These are phyloP conservation scores for Charaxes varanes DNA, from an alignment of 1,140 invertebrate species.

Conservation along the genomic window DNA sequence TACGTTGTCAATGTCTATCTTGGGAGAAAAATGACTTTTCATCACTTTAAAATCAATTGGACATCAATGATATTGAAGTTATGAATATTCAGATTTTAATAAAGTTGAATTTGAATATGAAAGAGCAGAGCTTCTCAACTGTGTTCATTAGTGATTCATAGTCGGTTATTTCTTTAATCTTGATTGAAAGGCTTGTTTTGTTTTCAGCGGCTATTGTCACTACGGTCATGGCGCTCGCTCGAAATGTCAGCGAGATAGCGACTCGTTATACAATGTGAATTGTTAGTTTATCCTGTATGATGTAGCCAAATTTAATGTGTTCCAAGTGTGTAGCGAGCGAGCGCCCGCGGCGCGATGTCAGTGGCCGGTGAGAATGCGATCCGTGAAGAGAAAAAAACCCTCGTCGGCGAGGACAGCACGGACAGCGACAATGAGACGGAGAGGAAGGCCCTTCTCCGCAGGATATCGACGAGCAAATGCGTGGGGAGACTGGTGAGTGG, in stretches of 20 bases:
- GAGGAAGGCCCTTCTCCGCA: constrained; percentile 47
- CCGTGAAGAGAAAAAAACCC: constrained; percentile 37
- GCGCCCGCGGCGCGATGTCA: constrained; percentile 58
- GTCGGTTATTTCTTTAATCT: too few species aligned
- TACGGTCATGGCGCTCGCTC: constrained; percentile 59
- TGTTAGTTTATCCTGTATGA: constrained; percentile 60
- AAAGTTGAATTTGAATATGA: too few species aligned
- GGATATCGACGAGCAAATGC: constrained; percentile 66
- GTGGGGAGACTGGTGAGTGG: constrained; percentile 59
- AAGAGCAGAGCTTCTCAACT: constrained; percentile 5
- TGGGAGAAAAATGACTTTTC: too few species aligned
- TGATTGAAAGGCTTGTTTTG: constrained; percentile 61
- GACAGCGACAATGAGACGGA: constrained; percentile 66
- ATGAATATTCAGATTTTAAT: too few species aligned
- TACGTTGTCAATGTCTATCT: too few species aligned
- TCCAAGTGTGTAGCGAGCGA: constrained; percentile 38
- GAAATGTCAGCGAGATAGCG: constrained; percentile 63
- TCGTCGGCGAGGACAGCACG: constrained; percentile 53
- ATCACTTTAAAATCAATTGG: too few species aligned
- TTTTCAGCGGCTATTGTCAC: constrained; percentile 57
- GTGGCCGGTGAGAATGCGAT: constrained; percentile 34
- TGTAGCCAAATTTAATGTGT: constrained; percentile 57
- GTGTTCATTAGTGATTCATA: too few species aligned
- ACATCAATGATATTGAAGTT: too few species aligned
- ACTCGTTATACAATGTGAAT: constrained; percentile 46